Evolutionary conservation across 2,888 invertebrate species (phyloP), one percentile per base, ranked within the genome.

Genomic region (Endotricha flammealis): DNA sequence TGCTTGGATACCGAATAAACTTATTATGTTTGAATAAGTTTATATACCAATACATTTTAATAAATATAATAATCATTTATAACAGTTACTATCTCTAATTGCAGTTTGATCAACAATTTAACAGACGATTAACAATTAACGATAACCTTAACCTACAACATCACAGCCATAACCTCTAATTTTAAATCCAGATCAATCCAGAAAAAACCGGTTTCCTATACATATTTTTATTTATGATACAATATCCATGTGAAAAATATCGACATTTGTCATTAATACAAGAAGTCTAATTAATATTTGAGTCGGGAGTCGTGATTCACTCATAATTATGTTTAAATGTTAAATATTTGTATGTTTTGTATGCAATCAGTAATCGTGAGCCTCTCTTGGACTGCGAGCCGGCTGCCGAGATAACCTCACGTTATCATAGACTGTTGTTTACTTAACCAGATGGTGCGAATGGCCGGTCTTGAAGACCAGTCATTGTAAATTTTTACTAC

Each of bases 391-490:
- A 68, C 65, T 71, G 63, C 51, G 50, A 49, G 42, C 44, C 39
- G 31, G 27, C 12, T 17, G 35, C 23, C n/a, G n/a, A 68, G 83
- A 83, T 82, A 82, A 78, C 77, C 75, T 69, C 64, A 60, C 43
- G 62, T 78, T 83, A 83, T 82, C 82, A 61, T 40, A 29, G 35
- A 8, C 29, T 54, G 62, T 57, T 73, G 70, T 72, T 74, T 68
- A 73, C 71, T 74, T 71, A 77, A 80, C 78, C 57, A 65, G 48
- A 7, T 8, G 36, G 29, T 35, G 46, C 32, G 17, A 24, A 31
- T 14, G 12, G 38, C 4, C n/a, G 63, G 64, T 51, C 46, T 40
- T 20, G 39, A 8, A 32, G 45, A 49, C 56, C 61, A 8, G 12
- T 6, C 23, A 24, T 35, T 38, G n/a, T 25, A 13, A 16, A 7